Evolutionary conservation across 2,113 vertebrate genomes (phyloP).

Genomic region (Sapajus apella): DNA sequence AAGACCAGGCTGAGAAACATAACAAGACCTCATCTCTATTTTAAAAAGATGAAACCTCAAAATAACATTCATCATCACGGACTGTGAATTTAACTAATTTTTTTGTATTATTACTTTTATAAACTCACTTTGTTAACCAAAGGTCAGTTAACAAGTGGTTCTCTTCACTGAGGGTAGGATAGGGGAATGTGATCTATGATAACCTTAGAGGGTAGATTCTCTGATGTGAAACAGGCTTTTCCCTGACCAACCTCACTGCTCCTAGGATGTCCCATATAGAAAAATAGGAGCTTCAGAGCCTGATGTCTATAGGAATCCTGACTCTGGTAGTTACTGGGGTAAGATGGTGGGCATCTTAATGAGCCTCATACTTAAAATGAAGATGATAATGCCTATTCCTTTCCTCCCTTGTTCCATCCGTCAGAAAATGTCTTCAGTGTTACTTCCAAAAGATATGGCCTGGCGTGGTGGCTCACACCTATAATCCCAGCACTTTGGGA

Average conservation of each 20-base stretch:
- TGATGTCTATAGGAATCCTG: background rate
- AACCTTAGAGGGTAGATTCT: background rate
- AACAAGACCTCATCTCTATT: too few species aligned
- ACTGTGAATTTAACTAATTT: background rate
- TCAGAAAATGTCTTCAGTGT: background rate
- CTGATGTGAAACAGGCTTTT: background rate
- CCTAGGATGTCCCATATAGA: background rate
- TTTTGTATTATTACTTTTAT: constrained; percentile 5
- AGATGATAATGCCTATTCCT: background rate
- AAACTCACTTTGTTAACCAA: background rate
- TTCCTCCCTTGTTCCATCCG: background rate
- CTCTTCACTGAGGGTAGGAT: background rate
- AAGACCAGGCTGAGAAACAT: too few species aligned
- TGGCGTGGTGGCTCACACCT: too few species aligned
- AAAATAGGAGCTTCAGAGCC: background rate
- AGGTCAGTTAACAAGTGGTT: background rate
- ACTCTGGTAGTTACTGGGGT: background rate
- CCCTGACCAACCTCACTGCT: background rate
- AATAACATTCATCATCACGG: background rate
- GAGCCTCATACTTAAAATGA: background rate
- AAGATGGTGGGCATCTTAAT: background rate
- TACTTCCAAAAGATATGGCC: background rate
- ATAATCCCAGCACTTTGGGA: too few species aligned
- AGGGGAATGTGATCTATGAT: background rate
- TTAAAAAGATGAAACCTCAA: background rate